These are phyloP conservation scores for Crossoptilon crossoptilon DNA, from an alignment of 2,797 vertebrate species.

Conservation along the genomic window DNA sequence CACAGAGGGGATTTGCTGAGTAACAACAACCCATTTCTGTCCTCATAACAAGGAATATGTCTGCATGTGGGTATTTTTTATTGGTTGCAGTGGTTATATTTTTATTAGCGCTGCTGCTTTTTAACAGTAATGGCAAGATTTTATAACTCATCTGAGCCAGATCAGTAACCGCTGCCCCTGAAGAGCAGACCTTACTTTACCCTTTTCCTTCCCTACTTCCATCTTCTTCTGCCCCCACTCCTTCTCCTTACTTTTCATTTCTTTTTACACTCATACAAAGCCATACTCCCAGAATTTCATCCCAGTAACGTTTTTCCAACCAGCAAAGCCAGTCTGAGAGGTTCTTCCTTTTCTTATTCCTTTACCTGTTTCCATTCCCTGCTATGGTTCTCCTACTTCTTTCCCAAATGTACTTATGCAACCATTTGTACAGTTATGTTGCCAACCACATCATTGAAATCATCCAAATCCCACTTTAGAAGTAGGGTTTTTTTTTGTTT, in stretches of 20 bases:
- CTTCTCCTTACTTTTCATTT: not conserved
- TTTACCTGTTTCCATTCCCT: not conserved
- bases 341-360: not conserved
- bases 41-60: not conserved
- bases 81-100: not conserved
- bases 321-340: not conserved
- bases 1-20: not conserved
- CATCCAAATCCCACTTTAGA: not conserved
- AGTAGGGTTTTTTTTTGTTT: not conserved
- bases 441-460: not conserved
- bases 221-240: not conserved
- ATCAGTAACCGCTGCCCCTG: not conserved
- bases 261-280: not conserved
- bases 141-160: not conserved
- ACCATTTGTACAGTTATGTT: not conserved
- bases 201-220: not conserved
- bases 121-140: not conserved
- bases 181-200: not conserved
- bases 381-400: not conserved
- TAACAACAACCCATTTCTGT: not conserved
- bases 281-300: not conserved
- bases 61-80: not conserved
- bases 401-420: not conserved
- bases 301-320: not conserved
- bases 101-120: not conserved